phyloP scores from a whole-genome alignment of 2,113 vertebrate species.

The Bostrychus sinensis region DNA sequence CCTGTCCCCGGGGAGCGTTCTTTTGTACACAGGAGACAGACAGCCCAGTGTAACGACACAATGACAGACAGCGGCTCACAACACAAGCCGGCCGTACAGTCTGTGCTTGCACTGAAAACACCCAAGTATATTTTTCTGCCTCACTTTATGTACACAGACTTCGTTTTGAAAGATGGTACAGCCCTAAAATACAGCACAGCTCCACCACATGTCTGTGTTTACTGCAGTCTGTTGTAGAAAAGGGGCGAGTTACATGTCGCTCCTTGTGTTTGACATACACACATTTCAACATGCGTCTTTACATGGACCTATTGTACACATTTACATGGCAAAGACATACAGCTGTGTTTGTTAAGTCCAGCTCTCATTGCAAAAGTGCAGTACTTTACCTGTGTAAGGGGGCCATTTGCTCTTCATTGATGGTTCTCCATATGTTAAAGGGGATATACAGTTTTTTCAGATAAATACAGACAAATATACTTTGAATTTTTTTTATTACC shows the following conservation, averaged over 20 bases:
- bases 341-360: not conserved
- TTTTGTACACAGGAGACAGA: not conserved
- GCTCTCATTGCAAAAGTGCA: not conserved
- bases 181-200: not conserved
- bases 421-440: no score
- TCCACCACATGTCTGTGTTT: conserved; percentile 20
- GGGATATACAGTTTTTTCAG: no score
- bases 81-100: not conserved
- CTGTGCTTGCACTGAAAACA: not conserved
- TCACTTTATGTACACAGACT: not conserved
- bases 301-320: not conserved
- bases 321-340: not conserved
- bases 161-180: conserved; percentile 2
- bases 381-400: not conserved
- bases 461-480: no score
- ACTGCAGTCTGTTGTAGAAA: conserved; percentile 4
- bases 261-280: conserved; percentile 33
- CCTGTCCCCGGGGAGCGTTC: not conserved
- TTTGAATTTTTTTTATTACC: not conserved
- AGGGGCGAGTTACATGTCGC: conserved; percentile 12
- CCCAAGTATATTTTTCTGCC: not conserved
- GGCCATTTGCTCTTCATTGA: no score
- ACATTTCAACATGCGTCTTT: not conserved
- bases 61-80: conserved; percentile 3
- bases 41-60: conserved; percentile 5